Conservation (phyloP, 2,888 invertebrate genomes). For the Seira sanloemensis region DNA sequence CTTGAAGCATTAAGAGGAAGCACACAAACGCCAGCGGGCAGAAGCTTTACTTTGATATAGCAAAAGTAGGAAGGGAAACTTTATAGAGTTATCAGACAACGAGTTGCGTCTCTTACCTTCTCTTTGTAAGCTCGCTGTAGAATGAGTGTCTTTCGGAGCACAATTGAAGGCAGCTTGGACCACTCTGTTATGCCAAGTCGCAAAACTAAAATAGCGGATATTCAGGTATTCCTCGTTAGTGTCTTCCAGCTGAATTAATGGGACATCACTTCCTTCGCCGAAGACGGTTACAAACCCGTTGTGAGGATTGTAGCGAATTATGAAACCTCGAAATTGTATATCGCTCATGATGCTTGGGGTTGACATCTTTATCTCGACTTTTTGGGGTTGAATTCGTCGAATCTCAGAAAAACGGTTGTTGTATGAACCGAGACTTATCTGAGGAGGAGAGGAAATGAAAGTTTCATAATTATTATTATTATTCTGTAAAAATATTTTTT, state of each 20-base stretch:
- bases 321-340: conserved; percentile 66
- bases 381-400: conserved; percentile 45
- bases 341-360: conserved; percentile 68
- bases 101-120: conserved; percentile 26
- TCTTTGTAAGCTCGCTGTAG: conserved; percentile 10
- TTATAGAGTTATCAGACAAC: neutral
- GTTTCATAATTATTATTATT: conserved; percentile 4
- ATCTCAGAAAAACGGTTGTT: conserved; percentile 69
- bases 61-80: neutral
- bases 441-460: conserved; percentile 1
- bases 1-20: neutral
- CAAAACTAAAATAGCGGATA: conserved; percentile 64
- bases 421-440: conserved; percentile 69
- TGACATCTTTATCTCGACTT: conserved; percentile 51
- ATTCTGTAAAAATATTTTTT: too few species aligned
- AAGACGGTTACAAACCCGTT: conserved; percentile 56
- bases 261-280: conserved; percentile 65
- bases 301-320: conserved; percentile 62
- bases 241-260: conserved; percentile 64
- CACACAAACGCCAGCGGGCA: neutral
- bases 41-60: too few species aligned
- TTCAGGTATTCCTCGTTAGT: conserved; percentile 45
- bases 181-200: conserved; percentile 66
- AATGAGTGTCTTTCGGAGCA: conserved; percentile 56
- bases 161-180: conserved; percentile 70